Base-by-base conservation (phyloP, 2,113 vertebrate species). In the Nanorana parkeri region DNA sequence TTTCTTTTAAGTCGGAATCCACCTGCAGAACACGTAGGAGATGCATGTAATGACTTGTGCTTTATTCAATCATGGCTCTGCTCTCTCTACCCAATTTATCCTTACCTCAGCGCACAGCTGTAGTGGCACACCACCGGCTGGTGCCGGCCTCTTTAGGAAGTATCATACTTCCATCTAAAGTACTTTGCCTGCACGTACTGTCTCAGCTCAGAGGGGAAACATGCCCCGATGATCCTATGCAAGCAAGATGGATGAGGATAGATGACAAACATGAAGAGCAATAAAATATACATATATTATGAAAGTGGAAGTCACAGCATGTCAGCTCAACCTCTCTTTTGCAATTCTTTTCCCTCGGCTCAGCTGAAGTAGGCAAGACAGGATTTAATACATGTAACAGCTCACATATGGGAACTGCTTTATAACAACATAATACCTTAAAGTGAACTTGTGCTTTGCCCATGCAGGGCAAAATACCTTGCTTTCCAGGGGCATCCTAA, bases 221-320 rank as follows among this genome's bases (percentile, higher is more conserved):
- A 81, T 54, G 68, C 41, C 58, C 68, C 19, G 16, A 28, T 79
- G 77, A 79, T 69, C 77, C 54, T 28, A 68, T 52, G 52, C 52
- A 15, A 79, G 54, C 65, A 79, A 69, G 65, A 79, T 56, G 66
- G 77, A 79, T 79, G 65, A 79, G 65, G 54, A 73, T 26, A 55
- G 41, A 73, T 72, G 17, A 36, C 66, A 60, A 52, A 72, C 79
- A 81, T 52, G 68, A 65, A 64, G 68, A 54, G 68, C 58, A 73
- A 80, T 80, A 60, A 80, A 66, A 78, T 56, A 75, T 55, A 65
- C 76, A 78, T 78, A 52, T 29, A 78, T 54, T 78, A 78, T 67
- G 19, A 26, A 15, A 66, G 63, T n/a, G 41, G 19, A 78, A 55
- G 63, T 67, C 47, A 29, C 76, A 64, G 36, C 63, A n/a, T 28